phyloP scores from a whole-genome alignment of 2,797 vertebrate genomes.

The Calcarius lapponicus region DNA sequence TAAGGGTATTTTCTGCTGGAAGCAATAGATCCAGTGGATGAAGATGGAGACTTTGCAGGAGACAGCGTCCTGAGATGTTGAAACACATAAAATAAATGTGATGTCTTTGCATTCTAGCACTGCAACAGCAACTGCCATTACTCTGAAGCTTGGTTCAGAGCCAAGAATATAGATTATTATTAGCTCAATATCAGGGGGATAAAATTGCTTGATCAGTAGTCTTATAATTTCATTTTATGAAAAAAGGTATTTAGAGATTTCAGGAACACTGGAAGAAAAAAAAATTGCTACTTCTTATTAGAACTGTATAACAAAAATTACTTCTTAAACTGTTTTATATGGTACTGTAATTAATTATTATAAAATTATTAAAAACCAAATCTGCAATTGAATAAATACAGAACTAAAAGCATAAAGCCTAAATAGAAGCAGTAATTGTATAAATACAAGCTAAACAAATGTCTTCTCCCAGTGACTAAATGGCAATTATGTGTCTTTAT shows the following conservation, averaged over 20 bases:
- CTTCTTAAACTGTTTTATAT: constrained; percentile 24
- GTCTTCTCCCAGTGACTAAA: constrained; percentile 52
- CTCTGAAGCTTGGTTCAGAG: constrained; percentile 66
- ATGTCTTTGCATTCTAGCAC: constrained; percentile 12
- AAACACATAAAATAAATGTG: constrained; percentile 70
- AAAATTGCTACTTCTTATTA: not conserved
- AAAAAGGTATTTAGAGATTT: not conserved
- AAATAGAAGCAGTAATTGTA: constrained; percentile 38
- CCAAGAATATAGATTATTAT: constrained; percentile 38
- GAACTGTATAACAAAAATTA: not conserved
- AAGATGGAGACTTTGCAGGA: constrained; percentile 98
- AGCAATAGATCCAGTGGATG: constrained; percentile 97
- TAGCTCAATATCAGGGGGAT: not conserved
- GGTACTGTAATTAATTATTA: constrained; percentile 33
- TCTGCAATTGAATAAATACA: constrained; percentile 20
- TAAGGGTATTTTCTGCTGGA: constrained; percentile 99
- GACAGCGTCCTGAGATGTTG: constrained; percentile 90
- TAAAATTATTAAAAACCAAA: constrained; percentile 25
- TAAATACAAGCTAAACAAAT: constrained; percentile 23
- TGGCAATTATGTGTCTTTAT: constrained; percentile 23
- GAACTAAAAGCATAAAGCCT: constrained; percentile 36
- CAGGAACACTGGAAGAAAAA: constrained; percentile 39
- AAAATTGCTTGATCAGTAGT: constrained; percentile 6
- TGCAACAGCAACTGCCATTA: constrained; percentile 65
- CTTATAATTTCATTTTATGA: not conserved